Evolutionary conservation across 2,797 vertebrate species (phyloP), one percentile per base, ranked within the genome.

Genomic region (Harpagifer antarcticus): DNA sequence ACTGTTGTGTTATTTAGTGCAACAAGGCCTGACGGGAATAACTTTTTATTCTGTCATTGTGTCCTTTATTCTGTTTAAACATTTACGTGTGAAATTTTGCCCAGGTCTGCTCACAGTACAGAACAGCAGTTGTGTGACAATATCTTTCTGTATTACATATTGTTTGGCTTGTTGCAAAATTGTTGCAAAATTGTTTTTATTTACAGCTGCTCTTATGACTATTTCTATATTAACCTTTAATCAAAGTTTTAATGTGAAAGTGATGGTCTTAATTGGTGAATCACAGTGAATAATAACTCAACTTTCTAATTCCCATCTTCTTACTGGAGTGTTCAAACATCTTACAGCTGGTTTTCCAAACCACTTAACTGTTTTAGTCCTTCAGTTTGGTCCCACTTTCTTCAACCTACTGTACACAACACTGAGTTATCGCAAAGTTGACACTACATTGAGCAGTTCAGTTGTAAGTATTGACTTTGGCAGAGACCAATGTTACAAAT

Each of bases 1-100:
- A 61, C 53, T 69, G 55, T 17, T 73, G 31, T 49, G 58, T 48
- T 55, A 23, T 47, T 27, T 40, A 27, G 48, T 55, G 16, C 17
- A 63, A n/a, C 2, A 1, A 57, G 11, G 20, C 23, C 15, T 61
- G 43, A 62, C 45, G 19, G 20, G 33, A 48, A n/a, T 50, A 27
- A 4, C 3, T 56, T 50, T 8, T 11, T 42, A 17, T 15, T 57
- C 19, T 69, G 16, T 42, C 1, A 49, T 40, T 54, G 47, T 73
- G 37, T 52, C 4, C 4, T 4, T 16, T 66, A 53, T 20, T 15
- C 19, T 33, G 9, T 60, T 64, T 45, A 2, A 8, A 54, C 14
- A 11, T 49, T 40, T 43, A 56, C 33, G 20, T 31, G 15, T 7
- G 15, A 47, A 13, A 31, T 0, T 37, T 66, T 42, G 16, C 20